A percentile compares a stretch with the other conserved stretches of the same genome.
phyloP scores from a whole-genome alignment of 2,888 invertebrate genomes.

The Caenorhabditis sp. region DNA sequence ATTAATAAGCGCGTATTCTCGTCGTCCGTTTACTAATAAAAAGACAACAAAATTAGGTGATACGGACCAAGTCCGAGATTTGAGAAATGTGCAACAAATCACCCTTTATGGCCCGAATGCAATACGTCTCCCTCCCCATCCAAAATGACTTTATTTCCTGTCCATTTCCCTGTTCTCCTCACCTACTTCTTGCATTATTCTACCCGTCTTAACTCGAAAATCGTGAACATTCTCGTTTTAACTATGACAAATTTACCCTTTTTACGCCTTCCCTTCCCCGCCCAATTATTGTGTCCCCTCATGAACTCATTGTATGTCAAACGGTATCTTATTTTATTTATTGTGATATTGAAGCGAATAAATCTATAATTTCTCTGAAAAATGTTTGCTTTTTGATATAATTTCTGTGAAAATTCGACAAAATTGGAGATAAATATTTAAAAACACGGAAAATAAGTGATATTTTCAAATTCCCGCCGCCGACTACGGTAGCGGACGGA shows the following conservation, averaged over 20 bases:
- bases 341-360: constrained; percentile 51
- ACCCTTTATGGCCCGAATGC: constrained; percentile 41
- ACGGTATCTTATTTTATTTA: constrained; percentile 47
- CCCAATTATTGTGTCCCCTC: not conserved
- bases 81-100: constrained; percentile 28
- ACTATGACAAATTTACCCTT: constrained; percentile 26
- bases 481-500: not conserved
- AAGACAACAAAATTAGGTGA: constrained; percentile 23
- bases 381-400: too few species aligned
- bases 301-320: constrained; percentile 64
- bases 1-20: constrained; percentile 53
- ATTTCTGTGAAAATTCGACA: too few species aligned
- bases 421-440: too few species aligned
- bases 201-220: not conserved
- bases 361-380: constrained; percentile 14
- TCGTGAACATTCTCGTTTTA: constrained; percentile 13
- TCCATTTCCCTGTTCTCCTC: not conserved
- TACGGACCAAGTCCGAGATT: constrained; percentile 50
- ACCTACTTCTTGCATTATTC: constrained; percentile 4
- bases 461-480: not conserved
- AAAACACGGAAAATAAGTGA: too few species aligned
- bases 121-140: constrained; percentile 26
- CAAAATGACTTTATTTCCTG: constrained; percentile 8
- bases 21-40: constrained; percentile 36
- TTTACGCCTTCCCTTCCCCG: not conserved